Evolutionary conservation across 2,888 invertebrate species (phyloP).

Genomic region (Eucriotettix oculatus): DNA sequence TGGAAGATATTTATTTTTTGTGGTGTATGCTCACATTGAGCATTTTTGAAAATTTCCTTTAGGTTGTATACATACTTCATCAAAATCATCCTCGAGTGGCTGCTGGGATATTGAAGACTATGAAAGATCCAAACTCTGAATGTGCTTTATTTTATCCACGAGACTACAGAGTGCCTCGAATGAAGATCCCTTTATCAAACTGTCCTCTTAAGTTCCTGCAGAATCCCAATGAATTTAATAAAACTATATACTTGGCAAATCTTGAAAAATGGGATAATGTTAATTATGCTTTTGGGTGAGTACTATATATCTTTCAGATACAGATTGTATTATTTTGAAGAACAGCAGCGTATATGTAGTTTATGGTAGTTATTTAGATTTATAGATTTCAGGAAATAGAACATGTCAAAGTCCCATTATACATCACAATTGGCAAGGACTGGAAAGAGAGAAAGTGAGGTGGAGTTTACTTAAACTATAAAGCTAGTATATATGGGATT

Average conservation of each 20-base stretch:
- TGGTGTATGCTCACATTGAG: too few relatives aligned
- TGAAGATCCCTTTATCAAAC: conserved; percentile 47
- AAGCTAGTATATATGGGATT: too few relatives aligned
- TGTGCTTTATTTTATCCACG: conserved; percentile 60
- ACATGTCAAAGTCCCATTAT: too few relatives aligned
- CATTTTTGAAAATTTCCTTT: not conserved
- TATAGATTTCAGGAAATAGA: too few relatives aligned
- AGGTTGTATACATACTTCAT: conserved; percentile 60
- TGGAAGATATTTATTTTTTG: too few relatives aligned
- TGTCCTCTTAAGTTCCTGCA: conserved; percentile 33
- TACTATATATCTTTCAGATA: not conserved
- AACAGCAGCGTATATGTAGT: too few relatives aligned
- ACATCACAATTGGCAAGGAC: too few relatives aligned
- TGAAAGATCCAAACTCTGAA: conserved; percentile 37
- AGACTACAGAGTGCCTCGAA: conserved; percentile 60
- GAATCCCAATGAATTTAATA: conserved; percentile 32
- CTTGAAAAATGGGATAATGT: conserved; percentile 53
- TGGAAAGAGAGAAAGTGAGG: too few relatives aligned
- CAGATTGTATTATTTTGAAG: too few relatives aligned
- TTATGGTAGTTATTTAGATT: too few relatives aligned
- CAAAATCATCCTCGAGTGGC: conserved; percentile 54
- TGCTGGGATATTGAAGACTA: conserved; percentile 49
- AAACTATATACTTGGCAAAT: conserved; percentile 51
- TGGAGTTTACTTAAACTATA: too few relatives aligned
- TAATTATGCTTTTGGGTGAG: conserved; percentile 42